Evolutionary conservation across 2,888 invertebrate genomes (phyloP), one percentile per base, ranked within the genome.

Genomic region (Ischnura elegans): DNA sequence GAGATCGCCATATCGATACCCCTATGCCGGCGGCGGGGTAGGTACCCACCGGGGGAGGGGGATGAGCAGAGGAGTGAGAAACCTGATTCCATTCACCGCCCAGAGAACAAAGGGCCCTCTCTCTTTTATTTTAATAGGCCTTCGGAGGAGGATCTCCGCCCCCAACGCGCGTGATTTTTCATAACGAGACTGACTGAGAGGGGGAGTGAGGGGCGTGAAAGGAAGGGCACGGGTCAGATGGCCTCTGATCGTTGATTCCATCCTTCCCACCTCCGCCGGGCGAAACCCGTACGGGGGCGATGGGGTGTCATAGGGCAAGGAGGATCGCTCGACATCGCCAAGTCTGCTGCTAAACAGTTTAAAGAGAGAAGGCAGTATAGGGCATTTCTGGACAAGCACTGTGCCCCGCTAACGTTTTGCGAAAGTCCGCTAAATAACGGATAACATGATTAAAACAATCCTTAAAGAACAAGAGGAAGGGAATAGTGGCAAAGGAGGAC

Each of bases 31-130:
- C 61, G 61, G n/a, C 19, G 61, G 61, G 25, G 61, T n/a, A n/a
- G n/a, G n/a, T n/a, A n/a, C n/a, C n/a, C 61, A 51, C 51, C n/a
- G n/a, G 61, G n/a, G 55, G 55, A 21, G 19, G 55, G 21, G 55
- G 55, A 25, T 1, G 61, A 0, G 61, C 47, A 2, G n/a, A 36
- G 36, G 36, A 5, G 29, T 6, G 36, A 76, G 76, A 76, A 76
- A 76, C 76, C 76, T 36, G 36, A 76, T 76, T 76, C 76, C 29
- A 76, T 76, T 76, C 76, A 76, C 76, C n/a, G 36, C 76, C 76
- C 36, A 29, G 76, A 16, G 76, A 29, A 76, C 76, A 25, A 25
- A 25, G 25, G 25, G 29, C 6, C 10, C 21, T 21, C 25, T 25
- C 61, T 21, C 61, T 61, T 61, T 76, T 36, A 76, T 76, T 76